Conservation (phyloP, 2,113 vertebrate species). For the Jacana jacana region DNA sequence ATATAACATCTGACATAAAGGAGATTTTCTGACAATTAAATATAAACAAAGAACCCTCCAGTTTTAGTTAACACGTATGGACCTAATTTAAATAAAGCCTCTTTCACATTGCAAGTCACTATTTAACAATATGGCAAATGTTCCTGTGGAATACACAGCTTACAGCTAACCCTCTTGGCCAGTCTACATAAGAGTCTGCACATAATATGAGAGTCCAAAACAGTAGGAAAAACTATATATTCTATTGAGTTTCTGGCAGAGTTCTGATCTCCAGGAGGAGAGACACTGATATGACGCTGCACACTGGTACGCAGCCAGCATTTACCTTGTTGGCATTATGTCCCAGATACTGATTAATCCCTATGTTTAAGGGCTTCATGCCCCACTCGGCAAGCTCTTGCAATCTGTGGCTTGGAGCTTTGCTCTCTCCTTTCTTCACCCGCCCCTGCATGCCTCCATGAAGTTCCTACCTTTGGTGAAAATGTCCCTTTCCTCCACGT, state of each 20-base stretch:
- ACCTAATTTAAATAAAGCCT: not conserved
- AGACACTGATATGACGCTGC: not conserved
- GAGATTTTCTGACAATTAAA: not conserved
- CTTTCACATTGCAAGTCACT: not conserved
- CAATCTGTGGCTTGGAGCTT: not conserved
- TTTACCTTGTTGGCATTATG: not conserved
- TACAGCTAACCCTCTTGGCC: not conserved
- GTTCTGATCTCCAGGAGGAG: not conserved
- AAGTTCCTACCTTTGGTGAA: not conserved
- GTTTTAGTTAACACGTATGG: not conserved
- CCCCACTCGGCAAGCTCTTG: not conserved
- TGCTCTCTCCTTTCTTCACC: not conserved
- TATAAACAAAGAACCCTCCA: not conserved
- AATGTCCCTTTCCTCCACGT: not conserved
- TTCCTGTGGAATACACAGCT: not conserved
- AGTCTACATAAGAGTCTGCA: accelerated
- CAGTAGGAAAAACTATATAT: not conserved
- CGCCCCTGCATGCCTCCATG: not conserved
- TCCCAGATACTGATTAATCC: not conserved
- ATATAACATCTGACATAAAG: not conserved
- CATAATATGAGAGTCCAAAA: not conserved
- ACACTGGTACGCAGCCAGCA: not conserved
- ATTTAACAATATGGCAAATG: not conserved
- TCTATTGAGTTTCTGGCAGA: not conserved
- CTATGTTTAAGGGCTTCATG: not conserved